Base-by-base conservation (phyloP, 2,113 vertebrate genomes). In the Setophaga kirtlandii region DNA sequence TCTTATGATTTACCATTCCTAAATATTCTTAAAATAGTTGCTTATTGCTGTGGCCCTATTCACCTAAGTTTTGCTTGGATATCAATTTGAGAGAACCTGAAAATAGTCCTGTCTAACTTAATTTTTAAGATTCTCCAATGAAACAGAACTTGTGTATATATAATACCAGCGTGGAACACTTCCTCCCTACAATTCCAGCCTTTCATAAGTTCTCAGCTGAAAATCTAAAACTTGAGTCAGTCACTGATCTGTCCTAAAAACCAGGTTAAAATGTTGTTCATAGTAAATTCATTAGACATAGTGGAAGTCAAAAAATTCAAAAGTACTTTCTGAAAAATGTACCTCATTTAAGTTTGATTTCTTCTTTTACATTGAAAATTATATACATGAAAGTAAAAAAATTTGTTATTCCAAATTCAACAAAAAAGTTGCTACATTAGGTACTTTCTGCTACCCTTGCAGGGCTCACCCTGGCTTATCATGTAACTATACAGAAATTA, bases 21-120 rank as follows among this genome's bases (percentile, higher is more conserved):
- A 71, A 71, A 30, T n/a, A 67, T 37, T 75, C 28, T 83, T 75
- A 67, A 62, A 75, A 75, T 1, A 79, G 22, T n/a, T 22, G 24
- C 5, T 74, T 87, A 65, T 30, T 78, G 37, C 27, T 0, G 0
- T 75, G 49, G 35, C 5, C 5, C 18, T 77, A 56, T 10, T 69
- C 21, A 49, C 4, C 21, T 31, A 71, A 49, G 24, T 67, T 87
- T 79, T 67, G 11, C 27, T 69, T 62, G 16, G 7, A 78, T 55
- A 68, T 10, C 31, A 62, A 20, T 20, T 83, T 68, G 56, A 35
- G 8, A 91, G 31, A 56, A 5, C 2, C 14, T 20, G 73, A 21
- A 89, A 89, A 76, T 6, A 6, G 1, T 42, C 27, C 3, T 31
- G 19, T n/a, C 21, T 64, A 33, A 80, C 42, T 46, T 37, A 68